phyloP scores from a whole-genome alignment of 2,797 vertebrate genomes.

The Alca torda region DNA sequence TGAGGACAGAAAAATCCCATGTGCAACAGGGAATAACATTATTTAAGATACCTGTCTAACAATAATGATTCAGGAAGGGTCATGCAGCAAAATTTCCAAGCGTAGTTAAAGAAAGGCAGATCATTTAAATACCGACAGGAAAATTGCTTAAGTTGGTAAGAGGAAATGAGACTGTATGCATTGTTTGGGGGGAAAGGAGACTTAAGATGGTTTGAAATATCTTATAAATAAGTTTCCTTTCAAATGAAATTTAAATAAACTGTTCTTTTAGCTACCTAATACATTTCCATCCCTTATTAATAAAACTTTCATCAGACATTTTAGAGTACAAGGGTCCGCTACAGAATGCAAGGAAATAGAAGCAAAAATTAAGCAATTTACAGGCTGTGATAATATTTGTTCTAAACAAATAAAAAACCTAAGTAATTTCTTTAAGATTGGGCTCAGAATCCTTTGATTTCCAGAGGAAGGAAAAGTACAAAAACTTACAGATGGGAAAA shows the following conservation, averaged over 20 bases:
- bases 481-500: neutral
- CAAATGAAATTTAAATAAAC: neutral
- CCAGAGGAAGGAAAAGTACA: neutral
- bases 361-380: neutral
- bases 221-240: neutral
- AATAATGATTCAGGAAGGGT: neutral
- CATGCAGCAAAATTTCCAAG: neutral
- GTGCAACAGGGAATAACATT: neutral
- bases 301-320: neutral
- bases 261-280: neutral
- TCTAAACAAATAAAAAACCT: neutral
- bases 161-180: neutral
- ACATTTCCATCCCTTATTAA: neutral
- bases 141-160: neutral
- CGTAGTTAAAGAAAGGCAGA: neutral
- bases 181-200: neutral
- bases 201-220: neutral
- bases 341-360: neutral
- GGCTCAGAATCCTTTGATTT: neutral
- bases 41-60: neutral
- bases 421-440: neutral
- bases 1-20: neutral
- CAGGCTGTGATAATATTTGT: neutral
- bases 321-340: neutral
- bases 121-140: neutral